These are phyloP conservation scores for Thomomys bottae DNA, from an alignment of 2,113 vertebrate genomes.

Conservation along the genomic window DNA sequence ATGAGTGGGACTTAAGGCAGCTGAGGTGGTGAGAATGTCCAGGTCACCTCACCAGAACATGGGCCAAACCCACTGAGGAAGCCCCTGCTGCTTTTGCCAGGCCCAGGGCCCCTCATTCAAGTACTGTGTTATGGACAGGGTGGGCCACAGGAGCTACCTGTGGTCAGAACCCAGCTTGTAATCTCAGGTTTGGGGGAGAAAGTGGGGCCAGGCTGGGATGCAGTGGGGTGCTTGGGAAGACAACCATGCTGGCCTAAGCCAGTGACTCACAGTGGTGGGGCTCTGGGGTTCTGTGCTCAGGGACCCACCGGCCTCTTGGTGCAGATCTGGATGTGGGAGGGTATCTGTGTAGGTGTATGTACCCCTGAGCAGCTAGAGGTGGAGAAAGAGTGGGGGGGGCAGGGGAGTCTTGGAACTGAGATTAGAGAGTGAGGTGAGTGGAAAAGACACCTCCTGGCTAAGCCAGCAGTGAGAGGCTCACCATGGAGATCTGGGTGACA, in stretches of 20 bases:
- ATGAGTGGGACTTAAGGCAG: constrained; percentile 17
- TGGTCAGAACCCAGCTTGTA: background rate
- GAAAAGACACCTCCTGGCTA: background rate
- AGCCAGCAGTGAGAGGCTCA: background rate
- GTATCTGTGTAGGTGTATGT: background rate
- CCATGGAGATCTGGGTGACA: background rate
- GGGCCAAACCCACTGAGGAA: background rate
- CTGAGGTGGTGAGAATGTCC: background rate
- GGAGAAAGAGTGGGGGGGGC: too few species aligned
- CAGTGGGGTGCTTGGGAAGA: background rate
- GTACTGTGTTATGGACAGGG: background rate
- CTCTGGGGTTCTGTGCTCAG: background rate
- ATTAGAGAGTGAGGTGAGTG: background rate
- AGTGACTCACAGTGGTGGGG: background rate
- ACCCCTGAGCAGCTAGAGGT: background rate
- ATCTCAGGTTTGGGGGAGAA: background rate
- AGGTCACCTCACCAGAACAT: background rate
- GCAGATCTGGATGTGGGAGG: too few species aligned
- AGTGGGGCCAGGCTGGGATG: background rate
- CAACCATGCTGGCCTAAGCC: background rate
- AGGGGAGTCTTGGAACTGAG: background rate
- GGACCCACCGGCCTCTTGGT: background rate
- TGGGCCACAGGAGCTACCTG: background rate
- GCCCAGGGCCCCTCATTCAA: constrained; percentile 6
- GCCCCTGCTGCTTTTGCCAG: background rate